Base-by-base conservation (phyloP, 2,888 invertebrate species). In the Mellilla xanthometata region DNA sequence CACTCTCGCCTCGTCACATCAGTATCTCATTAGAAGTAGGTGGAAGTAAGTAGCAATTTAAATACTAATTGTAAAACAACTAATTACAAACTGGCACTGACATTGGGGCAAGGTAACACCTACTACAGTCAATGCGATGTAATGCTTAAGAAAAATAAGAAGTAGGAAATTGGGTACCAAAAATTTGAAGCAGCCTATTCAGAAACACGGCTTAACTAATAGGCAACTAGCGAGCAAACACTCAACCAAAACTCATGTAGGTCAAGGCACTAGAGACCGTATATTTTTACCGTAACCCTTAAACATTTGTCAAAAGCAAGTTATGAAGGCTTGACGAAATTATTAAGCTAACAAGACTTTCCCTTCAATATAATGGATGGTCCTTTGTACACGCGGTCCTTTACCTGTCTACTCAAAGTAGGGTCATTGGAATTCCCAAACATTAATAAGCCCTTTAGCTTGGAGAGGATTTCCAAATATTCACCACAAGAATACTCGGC, bases 401-500 rank as follows among this genome's bases (percentile, higher is more conserved):
- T 62, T 72, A 73, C 75, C 75, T 74, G 72, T 68, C 65, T 72
- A 60, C 58, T 74, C 68, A 68, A 71, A 75, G 69, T 68, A 63
- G 57, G 68, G 72, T 63, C 72, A 75, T 72, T 62, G 71, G 63
- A 72, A 79, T 82, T 76, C 72, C 69, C 58, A 52, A 57, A 68
- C 75, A 79, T 81, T 82, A 81, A 80, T 82, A 80, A 81, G 75
- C 72, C 72, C 72, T 74, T 71, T 66, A 68, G 67, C 64, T 58
- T 50, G 56, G 58, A 55, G 57, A 62, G 72, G 73, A 68, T 71
- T 68, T 62, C 62, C 58, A 66, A 72, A 75, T 72, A 74, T 78
- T 77, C 71, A 68, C 74, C 72, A 68, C 73, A 65, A 65, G 69
- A 73, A 79, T 76, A 70, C 65, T 70, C 69, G 61, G 61, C 34